A percentile compares a stretch with the other conserved stretches of the same genome.
Conservation (phyloP, 2,797 vertebrate species). For the Hypotaenidia okinawae region DNA sequence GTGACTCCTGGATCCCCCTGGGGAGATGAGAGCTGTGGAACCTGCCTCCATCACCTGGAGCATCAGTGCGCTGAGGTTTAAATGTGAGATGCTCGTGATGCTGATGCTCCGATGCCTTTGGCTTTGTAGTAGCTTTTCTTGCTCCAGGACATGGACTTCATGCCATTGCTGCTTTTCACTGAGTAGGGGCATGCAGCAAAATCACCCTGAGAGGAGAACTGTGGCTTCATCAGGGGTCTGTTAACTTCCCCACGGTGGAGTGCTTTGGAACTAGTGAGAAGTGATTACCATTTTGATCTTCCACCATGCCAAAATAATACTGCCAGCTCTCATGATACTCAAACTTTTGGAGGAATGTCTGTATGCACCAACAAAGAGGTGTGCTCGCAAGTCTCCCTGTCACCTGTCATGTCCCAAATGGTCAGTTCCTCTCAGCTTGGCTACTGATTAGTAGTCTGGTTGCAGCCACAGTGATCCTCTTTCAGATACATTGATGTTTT, state of each 20-base stretch:
- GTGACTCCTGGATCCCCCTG: not conserved
- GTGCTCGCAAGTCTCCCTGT: not conserved
- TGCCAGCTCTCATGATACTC: not conserved
- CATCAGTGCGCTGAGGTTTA: not conserved
- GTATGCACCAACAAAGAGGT: not conserved
- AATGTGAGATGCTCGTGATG: not conserved
- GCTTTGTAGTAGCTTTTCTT: not conserved
- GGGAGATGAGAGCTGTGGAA: not conserved
- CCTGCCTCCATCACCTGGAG: not conserved
- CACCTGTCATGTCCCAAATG: not conserved
- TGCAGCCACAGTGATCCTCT: not conserved
- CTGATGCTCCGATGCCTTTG: not conserved
- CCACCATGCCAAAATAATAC: not conserved
- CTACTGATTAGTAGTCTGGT: not conserved
- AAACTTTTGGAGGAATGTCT: not conserved
- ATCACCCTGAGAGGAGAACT: not conserved
- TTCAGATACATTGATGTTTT: not conserved
- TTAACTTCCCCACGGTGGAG: not conserved
- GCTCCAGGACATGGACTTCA: not conserved
- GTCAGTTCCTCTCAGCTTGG: accelerated
- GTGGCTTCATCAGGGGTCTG: not conserved
- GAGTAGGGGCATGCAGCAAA: not conserved
- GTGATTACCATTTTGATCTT: not conserved
- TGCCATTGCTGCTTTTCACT: not conserved
- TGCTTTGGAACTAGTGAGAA: not conserved